Conservation (phyloP, 2,888 invertebrate genomes). For the Chalcis sispes region DNA sequence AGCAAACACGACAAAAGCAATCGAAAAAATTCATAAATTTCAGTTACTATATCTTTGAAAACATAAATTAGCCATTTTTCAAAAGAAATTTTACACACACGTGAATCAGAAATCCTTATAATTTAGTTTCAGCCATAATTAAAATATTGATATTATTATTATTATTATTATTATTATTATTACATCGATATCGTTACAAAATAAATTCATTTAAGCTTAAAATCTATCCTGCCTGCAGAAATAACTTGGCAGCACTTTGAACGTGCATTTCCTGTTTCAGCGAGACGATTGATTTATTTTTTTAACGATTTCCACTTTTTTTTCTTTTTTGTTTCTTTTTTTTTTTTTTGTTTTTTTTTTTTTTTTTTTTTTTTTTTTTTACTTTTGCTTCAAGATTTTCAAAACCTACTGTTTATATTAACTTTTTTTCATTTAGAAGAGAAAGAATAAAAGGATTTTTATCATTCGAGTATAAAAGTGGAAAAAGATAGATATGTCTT, state of each 20-base stretch:
- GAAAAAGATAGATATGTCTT: constrained; percentile 57
- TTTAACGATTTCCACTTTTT: constrained; percentile 10
- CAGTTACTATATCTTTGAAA: background rate
- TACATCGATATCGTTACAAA: constrained; percentile 58
- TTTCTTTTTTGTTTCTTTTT: background rate
- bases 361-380: background rate
- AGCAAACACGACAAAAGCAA: constrained; percentile 8
- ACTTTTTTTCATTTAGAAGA: constrained; percentile 11
- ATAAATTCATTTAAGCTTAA: constrained; percentile 66
- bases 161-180: too few species aligned
- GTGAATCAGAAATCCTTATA: constrained; percentile 12
- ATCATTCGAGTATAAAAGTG: constrained; percentile 64
- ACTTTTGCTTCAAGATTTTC: too few species aligned
- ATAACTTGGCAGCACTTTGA: constrained; percentile 58
- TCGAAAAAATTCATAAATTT: constrained; percentile 13
- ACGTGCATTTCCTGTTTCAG: constrained; percentile 57
- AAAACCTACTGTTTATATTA: background rate
- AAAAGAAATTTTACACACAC: background rate
- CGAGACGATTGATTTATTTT: constrained; percentile 40
- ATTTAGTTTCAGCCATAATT: constrained; percentile 38
- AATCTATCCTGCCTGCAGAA: constrained; percentile 70
- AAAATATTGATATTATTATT: constrained; percentile 51
- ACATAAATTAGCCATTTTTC: background rate
- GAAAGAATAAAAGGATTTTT: background rate
- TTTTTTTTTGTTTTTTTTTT: background rate